These are phyloP conservation scores for Caiman crocodilus DNA, from an alignment of 2,797 vertebrate genomes.

Conservation along the genomic window DNA sequence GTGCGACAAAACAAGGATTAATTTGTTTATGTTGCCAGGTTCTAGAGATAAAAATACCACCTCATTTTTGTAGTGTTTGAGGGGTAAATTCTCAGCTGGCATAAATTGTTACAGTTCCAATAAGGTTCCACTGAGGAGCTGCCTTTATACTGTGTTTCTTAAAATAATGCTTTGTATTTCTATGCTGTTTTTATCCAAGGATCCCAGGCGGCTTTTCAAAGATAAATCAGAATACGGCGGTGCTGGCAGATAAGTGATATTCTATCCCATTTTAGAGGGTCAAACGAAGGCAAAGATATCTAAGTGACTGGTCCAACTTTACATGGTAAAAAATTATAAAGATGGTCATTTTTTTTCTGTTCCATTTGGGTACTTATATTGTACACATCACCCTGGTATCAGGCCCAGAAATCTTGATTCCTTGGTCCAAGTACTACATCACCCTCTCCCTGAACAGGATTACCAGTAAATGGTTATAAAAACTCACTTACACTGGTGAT, in stretches of 20 bases:
- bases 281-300: neutral
- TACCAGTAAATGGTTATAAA: neutral
- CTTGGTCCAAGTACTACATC: neutral
- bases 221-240: neutral
- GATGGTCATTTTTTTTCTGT: constrained; percentile 4
- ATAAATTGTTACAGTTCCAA: neutral
- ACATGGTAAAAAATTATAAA: too few species aligned
- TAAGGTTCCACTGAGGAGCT: neutral
- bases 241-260: neutral
- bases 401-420: neutral
- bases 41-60: neutral
- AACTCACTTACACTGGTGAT: neutral
- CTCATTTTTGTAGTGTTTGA: neutral
- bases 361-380: neutral
- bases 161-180: neutral
- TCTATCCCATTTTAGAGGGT: neutral
- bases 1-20: neutral
- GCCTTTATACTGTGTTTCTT: neutral
- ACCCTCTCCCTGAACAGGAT: neutral
- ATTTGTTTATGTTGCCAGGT: neutral
- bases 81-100: neutral
- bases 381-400: neutral
- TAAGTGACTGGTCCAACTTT: neutral
- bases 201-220: neutral
- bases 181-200: neutral